A percentile compares a stretch with the other conserved stretches of the same genome.
phyloP scores from a whole-genome alignment of 2,113 vertebrate genomes.

The Atherinomorus stipes region DNA sequence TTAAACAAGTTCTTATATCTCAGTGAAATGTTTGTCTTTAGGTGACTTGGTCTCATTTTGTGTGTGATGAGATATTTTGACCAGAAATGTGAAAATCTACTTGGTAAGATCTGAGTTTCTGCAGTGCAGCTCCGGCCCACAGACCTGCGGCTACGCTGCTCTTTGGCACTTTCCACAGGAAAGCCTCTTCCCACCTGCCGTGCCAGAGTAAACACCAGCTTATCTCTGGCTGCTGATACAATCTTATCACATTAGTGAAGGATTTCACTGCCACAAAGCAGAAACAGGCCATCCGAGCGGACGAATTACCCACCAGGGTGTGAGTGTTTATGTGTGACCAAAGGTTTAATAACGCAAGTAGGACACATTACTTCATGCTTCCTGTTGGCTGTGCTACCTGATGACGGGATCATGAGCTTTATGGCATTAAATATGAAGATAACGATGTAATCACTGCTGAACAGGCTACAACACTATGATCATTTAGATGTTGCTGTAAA shows the following conservation, averaged over 20 bases:
- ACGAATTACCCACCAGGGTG: not conserved
- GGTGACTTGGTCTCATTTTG: too few relatives aligned
- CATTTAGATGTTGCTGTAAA: too few relatives aligned
- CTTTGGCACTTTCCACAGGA: constrained; percentile 4
- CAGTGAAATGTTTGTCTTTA: too few relatives aligned
- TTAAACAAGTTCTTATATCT: too few relatives aligned
- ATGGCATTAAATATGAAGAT: not conserved
- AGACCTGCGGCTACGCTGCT: not conserved
- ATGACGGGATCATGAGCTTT: not conserved
- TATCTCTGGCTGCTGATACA: constrained; percentile 33
- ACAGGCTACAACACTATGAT: too few relatives aligned
- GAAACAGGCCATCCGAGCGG: constrained; percentile 11
- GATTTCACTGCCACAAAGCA: constrained; percentile 7
- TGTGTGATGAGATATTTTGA: too few relatives aligned
- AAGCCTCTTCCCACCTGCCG: constrained; percentile 1
- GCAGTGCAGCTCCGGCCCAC: too few relatives aligned
- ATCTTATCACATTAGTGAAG: constrained; percentile 37
- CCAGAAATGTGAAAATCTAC: too few relatives aligned
- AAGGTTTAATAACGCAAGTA: not conserved
- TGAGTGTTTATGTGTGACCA: not conserved
- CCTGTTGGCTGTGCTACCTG: not conserved
- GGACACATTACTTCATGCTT: not conserved
- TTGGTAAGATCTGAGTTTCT: too few relatives aligned
- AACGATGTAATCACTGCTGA: too few relatives aligned
- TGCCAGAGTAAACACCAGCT: constrained; percentile 42